Base-by-base conservation (phyloP, 2,888 invertebrate genomes). In the Apodemia duryi region DNA sequence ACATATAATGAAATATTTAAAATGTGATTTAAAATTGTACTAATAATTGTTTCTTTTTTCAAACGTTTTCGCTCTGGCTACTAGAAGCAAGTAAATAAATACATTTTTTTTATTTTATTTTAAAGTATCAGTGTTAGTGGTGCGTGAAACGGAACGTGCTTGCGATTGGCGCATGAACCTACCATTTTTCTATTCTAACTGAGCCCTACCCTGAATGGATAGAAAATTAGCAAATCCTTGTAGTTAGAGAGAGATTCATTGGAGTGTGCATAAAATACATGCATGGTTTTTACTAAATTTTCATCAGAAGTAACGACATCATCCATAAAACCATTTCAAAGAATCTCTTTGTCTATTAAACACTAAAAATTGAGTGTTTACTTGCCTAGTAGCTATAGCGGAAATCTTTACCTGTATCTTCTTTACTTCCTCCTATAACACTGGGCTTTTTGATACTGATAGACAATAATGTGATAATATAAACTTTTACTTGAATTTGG, bases 321-420 rank as follows among this genome's bases (percentile, higher is more conserved):
- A 67, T 66, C 46, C 49, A 61, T 67, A 61, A 64, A 67, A 32
- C 67, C 79, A 83, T 88, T 89, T 84, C 91, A 88, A 89, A 77
- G 89, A 88, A 88, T 90, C 89, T 89, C 89, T 77, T 73, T 69
- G 69, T 66, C 65, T 67, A 66, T 68, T 70, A 77, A 77, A 75
- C 78, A 79, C 74, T 79, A 72, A 76, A 51, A 75, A 67, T 76
- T 86, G 78, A 76, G 80, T 88, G 86, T 88, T 79, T 83, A 91
- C 91, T 91, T 91, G 91, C 91, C 85, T 86, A 89, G 91, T 91
- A 91, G 91, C 91, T 91, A 91, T 91, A 89, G 91, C 91, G 90
- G 80, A 71, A 82, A 88, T 80, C 81, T 83, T 74, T 80, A 79
- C 80, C 79, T 83, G 75, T 84, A 73, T 79, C 79, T 79, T 82